A percentile compares a stretch with the other conserved stretches of the same genome.
Evolutionary conservation across 2,113 vertebrate genomes (phyloP).

Genomic region (Sterna hirundo): DNA sequence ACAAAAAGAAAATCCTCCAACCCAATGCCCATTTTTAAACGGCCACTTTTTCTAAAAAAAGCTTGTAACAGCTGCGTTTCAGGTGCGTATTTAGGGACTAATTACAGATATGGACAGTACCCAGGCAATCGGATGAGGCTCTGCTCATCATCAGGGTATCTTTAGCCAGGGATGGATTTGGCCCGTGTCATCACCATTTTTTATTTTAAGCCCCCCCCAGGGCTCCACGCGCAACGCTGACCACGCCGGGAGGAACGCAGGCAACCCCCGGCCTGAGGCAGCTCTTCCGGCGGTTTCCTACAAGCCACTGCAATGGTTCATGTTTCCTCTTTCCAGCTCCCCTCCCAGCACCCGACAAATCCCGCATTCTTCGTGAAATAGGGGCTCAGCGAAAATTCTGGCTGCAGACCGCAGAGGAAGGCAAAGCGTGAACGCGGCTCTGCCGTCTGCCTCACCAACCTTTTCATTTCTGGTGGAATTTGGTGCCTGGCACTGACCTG

Average conservation of each 20-base stretch:
- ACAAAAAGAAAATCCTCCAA: slow-evolving; percentile 50
- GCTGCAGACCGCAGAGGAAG: neutral
- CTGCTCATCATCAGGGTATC: neutral
- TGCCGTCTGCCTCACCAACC: neutral
- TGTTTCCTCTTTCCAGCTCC: neutral
- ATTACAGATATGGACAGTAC: neutral
- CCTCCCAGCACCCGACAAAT: neutral
- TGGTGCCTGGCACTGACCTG: neutral
- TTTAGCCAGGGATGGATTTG: neutral
- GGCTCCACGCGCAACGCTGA: neutral
- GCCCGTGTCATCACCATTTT: too few relatives aligned
- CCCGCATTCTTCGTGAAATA: neutral
- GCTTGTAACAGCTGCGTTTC: neutral
- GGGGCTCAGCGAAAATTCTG: neutral
- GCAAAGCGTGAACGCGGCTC: neutral
- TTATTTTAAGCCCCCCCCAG: neutral
- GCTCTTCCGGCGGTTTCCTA: neutral
- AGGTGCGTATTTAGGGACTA: neutral
- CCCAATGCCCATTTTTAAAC: neutral
- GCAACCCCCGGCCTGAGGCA: neutral
- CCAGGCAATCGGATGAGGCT: neutral
- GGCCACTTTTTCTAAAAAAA: neutral
- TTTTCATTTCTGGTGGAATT: neutral
- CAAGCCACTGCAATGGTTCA: neutral
- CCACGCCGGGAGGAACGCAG: neutral